phyloP scores from a whole-genome alignment of 1,140 invertebrate genomes.

The Neuroterus valhalla region DNA sequence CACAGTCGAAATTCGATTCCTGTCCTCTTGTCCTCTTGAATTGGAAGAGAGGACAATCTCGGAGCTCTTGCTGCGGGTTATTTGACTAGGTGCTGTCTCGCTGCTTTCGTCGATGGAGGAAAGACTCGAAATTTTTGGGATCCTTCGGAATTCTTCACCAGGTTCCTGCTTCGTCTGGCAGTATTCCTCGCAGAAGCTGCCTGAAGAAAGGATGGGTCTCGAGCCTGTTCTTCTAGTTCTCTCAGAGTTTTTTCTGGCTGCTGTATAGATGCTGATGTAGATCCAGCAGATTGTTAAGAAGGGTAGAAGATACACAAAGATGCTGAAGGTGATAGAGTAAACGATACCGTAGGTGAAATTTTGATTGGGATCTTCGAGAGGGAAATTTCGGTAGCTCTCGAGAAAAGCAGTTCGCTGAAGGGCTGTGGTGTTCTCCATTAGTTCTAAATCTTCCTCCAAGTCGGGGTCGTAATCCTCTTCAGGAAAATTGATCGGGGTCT shows the following conservation, averaged over 20 bases:
- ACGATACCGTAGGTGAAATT: conserved; percentile 63
- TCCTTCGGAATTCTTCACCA: conserved; percentile 62
- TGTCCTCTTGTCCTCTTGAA: conserved; percentile 1
- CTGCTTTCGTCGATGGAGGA: conserved; percentile 73
- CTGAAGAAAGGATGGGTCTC: conserved; percentile 72
- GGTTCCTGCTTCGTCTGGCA: conserved; percentile 54
- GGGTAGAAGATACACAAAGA: conserved; percentile 80
- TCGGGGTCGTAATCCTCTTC: background rate
- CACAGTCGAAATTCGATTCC: conserved; percentile 44
- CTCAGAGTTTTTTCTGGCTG: conserved; percentile 82
- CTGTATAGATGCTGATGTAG: conserved; percentile 83
- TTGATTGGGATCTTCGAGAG: conserved; percentile 25
- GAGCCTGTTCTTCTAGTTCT: conserved; percentile 81
- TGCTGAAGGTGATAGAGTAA: conserved; percentile 74
- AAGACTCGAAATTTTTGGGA: conserved; percentile 70
- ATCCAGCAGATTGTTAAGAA: conserved; percentile 82
- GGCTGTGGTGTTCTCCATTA: conserved; percentile 44
- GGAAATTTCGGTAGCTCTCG: background rate
- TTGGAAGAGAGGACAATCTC: conserved; percentile 33
- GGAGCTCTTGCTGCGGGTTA: conserved; percentile 51
- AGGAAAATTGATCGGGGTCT: conserved; percentile 20
- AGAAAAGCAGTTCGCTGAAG: conserved; percentile 16
- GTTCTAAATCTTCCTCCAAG: background rate
- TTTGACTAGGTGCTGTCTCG: conserved; percentile 66
- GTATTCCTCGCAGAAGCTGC: conserved; percentile 66